Conservation (phyloP, 2,888 invertebrate species). For the Slavum lentiscoides region DNA sequence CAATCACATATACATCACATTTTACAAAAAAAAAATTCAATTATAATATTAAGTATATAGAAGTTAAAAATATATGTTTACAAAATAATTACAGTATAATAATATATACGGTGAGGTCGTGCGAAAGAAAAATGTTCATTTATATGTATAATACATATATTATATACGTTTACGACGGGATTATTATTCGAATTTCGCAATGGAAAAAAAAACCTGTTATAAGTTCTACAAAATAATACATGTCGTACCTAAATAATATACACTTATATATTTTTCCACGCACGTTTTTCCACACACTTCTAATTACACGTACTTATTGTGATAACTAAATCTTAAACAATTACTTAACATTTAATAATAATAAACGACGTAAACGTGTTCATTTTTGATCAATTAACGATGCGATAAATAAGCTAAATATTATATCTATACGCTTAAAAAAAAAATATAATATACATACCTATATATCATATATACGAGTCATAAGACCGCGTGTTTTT, state of each 20-base stretch:
- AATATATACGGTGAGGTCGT: background rate
- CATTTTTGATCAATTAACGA: background rate
- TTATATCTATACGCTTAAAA: background rate
- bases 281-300: conserved; percentile 8
- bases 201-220: background rate
- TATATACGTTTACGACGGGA: background rate
- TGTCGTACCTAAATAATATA: background rate
- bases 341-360: conserved; percentile 18
- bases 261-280: conserved; percentile 1
- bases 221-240: background rate
- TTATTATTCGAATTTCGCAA: conserved; percentile 3
- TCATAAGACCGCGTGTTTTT: background rate
- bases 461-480: background rate
- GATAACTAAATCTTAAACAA: conserved; percentile 12
- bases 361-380: background rate
- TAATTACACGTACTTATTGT: conserved; percentile 5
- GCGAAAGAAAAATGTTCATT: background rate
- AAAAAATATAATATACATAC: background rate
- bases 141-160: background rate
- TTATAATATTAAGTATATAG: background rate
- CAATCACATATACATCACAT: conserved; percentile 33
- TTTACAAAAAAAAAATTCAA: conserved; percentile 7
- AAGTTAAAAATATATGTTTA: conserved; percentile 26
- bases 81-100: conserved; percentile 13
- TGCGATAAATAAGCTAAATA: background rate